These are phyloP conservation scores for Meteorus sp. DNA, from an alignment of 1,140 invertebrate genomes.

Conservation along the genomic window DNA sequence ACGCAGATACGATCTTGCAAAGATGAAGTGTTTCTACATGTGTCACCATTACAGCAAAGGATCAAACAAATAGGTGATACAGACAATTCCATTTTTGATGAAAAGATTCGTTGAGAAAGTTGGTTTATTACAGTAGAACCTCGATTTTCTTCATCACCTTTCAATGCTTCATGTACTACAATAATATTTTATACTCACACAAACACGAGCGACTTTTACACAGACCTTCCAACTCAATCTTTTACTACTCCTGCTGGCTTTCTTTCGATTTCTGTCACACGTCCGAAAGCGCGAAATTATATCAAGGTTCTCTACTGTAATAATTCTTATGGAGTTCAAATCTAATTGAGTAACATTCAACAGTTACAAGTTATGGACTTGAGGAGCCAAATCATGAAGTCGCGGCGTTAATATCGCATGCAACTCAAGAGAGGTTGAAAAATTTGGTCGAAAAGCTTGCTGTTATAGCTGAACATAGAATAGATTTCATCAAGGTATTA, in stretches of 20 bases:
- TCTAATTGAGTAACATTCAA: no score
- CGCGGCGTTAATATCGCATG: constrained; percentile 89
- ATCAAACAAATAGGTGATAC: constrained; percentile 74
- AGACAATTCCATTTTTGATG: constrained; percentile 10
- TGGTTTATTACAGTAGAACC: constrained; percentile 33
- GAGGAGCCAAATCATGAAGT: constrained; percentile 88
- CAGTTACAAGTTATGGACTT: constrained; percentile 76
- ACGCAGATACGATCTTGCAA: constrained; percentile 95
- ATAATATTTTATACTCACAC: no score
- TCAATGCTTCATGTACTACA: no score
- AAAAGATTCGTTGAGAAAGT: background rate
- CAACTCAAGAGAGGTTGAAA: constrained; percentile 91
- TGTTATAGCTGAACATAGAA: constrained; percentile 91
- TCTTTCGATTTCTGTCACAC: constrained; percentile 27
- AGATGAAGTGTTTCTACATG: constrained; percentile 88
- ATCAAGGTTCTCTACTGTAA: no score
- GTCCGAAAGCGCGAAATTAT: no score
- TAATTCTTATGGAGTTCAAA: no score
- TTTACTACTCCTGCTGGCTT: constrained; percentile 7
- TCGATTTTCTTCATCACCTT: no score
- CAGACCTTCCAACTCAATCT: no score
- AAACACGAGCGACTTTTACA: no score
- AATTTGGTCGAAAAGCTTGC: constrained; percentile 91
- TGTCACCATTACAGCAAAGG: constrained; percentile 74
- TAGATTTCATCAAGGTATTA: constrained; percentile 83